Evolutionary conservation across 2,113 vertebrate species (phyloP).

Genomic region (Hyperopisus bebe): DNA sequence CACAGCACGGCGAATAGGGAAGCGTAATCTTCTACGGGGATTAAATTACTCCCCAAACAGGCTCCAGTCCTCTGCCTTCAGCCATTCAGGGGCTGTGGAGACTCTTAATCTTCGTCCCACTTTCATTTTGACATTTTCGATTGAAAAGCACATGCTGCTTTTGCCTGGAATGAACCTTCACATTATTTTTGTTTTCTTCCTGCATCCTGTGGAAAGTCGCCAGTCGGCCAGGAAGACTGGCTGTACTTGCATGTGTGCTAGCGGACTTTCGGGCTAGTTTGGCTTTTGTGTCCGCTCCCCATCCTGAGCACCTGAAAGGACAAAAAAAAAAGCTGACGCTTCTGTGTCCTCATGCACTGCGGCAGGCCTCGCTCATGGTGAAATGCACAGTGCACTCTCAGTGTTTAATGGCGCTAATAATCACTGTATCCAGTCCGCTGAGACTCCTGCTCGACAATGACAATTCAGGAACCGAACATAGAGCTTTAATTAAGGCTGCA

Average conservation of each 20-base stretch:
- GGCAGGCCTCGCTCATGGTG: background rate
- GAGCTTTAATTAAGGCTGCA: background rate
- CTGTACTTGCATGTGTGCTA: background rate
- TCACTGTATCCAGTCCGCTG: background rate
- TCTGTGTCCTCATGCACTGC: background rate
- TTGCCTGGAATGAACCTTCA: background rate
- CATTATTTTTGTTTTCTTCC: background rate
- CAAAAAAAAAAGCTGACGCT: background rate
- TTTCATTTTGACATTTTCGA: background rate
- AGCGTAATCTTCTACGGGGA: background rate
- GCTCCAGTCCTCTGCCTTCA: background rate
- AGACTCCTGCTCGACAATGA: background rate
- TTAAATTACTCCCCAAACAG: background rate
- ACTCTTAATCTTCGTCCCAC: background rate
- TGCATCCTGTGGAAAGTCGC: background rate
- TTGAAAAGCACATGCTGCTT: background rate
- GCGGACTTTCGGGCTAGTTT: background rate
- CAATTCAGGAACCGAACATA: background rate
- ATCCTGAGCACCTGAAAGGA: background rate
- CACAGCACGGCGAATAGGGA: conserved; percentile 43
- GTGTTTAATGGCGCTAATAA: background rate
- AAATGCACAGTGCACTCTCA: background rate
- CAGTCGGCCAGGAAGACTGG: background rate
- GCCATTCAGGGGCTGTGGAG: background rate
- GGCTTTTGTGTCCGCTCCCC: no score